Evolutionary conservation across 2,888 invertebrate genomes (phyloP).

Genomic region (Macrophya alboannulata): DNA sequence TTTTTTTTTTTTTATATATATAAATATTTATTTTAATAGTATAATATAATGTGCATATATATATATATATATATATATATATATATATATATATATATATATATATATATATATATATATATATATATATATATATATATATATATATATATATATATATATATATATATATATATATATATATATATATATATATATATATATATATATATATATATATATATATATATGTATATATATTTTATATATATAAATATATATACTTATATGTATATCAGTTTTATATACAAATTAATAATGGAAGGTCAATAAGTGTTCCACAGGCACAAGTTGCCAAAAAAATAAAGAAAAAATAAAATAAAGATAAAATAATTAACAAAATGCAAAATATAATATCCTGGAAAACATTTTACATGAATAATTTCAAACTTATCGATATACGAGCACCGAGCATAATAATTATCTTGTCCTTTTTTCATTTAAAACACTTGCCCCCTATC

Average conservation of each 20-base stretch:
- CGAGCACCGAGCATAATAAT: slow-evolving; percentile 55
- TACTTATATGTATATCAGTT: slow-evolving; percentile 60
- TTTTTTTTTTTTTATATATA: slow-evolving; percentile 63
- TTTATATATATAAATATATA: slow-evolving; percentile 63
- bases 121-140: slow-evolving; percentile 62
- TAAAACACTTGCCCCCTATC: slow-evolving; percentile 63
- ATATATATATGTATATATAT: slow-evolving; percentile 65
- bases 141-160: slow-evolving; percentile 62
- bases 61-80: slow-evolving; percentile 49
- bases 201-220: slow-evolving; percentile 66
- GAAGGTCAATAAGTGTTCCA: slow-evolving; percentile 77
- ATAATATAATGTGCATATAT: slow-evolving; percentile 60
- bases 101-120: slow-evolving; percentile 59
- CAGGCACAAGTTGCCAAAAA: slow-evolving; percentile 80
- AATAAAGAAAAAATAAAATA: slow-evolving; percentile 66
- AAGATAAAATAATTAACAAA: slow-evolving; percentile 65
- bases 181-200: slow-evolving; percentile 64
- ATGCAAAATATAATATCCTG: slow-evolving; percentile 68
- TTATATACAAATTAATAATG: slow-evolving; percentile 69
- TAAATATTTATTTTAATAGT: slow-evolving; percentile 67
- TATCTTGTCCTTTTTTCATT: slow-evolving; percentile 45
- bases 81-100: background rate
- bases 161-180: slow-evolving; percentile 57
- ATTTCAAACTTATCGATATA: slow-evolving; percentile 38
- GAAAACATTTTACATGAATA: slow-evolving; percentile 63